A percentile compares a stretch with the other conserved stretches of the same genome.
phyloP scores from a whole-genome alignment of 2,113 vertebrate genomes.

The Podiceps cristatus region DNA sequence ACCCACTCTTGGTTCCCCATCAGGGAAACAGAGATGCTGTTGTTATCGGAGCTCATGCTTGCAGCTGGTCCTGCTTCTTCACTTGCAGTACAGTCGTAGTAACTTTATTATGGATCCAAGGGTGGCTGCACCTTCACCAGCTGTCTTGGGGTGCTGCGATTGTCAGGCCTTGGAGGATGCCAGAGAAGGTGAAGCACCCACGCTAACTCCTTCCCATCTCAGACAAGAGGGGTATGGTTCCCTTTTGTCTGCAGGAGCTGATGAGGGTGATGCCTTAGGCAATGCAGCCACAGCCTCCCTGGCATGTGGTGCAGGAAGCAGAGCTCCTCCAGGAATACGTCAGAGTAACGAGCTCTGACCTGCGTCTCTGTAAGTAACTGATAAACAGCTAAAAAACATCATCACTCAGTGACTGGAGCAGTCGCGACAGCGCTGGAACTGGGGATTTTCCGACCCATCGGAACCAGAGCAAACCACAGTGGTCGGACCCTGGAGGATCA shows the following conservation, averaged over 20 bases:
- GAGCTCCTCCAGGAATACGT: background rate
- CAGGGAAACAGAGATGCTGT: background rate
- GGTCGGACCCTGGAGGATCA: background rate
- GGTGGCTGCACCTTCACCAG: background rate
- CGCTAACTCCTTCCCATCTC: background rate
- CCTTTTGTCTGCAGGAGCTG: background rate
- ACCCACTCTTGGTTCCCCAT: background rate
- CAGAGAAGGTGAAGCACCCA: background rate
- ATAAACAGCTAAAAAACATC: slow-evolving; percentile 19
- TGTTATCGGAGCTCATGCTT: background rate
- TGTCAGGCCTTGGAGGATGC: background rate
- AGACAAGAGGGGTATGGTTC: background rate
- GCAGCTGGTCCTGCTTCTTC: background rate
- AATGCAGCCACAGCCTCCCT: background rate
- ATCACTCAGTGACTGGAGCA: background rate
- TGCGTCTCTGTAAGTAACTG: background rate
- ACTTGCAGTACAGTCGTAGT: fast-evolving
- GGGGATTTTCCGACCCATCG: background rate
- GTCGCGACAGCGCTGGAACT: background rate
- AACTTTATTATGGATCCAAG: background rate
- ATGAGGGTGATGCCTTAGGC: background rate
- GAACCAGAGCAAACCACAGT: background rate
- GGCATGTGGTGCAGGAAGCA: slow-evolving; percentile 35
- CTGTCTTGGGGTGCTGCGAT: background rate
- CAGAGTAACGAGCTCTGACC: slow-evolving; percentile 25